Conservation (phyloP, 2,113 vertebrate genomes). For the Nanorana parkeri region DNA sequence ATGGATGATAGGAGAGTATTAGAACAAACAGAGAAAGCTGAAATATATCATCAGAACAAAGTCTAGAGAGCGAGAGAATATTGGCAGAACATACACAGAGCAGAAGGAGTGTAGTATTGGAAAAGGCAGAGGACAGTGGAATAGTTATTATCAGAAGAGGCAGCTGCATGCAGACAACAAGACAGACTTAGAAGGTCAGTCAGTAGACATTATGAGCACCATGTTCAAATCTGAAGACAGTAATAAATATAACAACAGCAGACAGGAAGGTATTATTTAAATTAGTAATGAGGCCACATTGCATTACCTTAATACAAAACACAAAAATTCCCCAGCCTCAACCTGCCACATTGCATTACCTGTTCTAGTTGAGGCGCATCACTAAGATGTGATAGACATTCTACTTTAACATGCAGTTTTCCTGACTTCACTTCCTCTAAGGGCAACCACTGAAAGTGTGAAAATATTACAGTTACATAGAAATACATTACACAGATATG, state of each 20-base stretch:
- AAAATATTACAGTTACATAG: not conserved
- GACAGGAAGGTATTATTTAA: too few species aligned
- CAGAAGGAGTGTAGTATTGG: not conserved
- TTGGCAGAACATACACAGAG: not conserved
- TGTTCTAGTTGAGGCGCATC: conserved; percentile 78
- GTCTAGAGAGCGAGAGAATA: not conserved
- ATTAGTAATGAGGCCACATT: too few species aligned
- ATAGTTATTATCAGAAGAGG: not conserved
- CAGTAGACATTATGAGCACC: too few species aligned
- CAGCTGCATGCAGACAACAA: not conserved
- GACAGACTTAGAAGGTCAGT: too few species aligned
- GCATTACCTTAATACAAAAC: too few species aligned
- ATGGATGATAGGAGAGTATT: too few species aligned
- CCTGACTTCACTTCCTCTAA: conserved; percentile 89
- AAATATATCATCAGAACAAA: too few species aligned
- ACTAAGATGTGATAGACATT: conserved; percentile 78
- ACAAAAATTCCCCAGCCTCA: too few species aligned
- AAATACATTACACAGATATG: not conserved
- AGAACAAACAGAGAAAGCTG: too few species aligned
- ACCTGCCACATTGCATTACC: conserved; percentile 67
- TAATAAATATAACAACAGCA: too few species aligned
- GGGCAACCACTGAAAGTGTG: conserved; percentile 80
- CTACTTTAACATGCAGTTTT: conserved; percentile 82
- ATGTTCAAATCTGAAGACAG: too few species aligned
- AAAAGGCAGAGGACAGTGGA: not conserved